phyloP scores from a whole-genome alignment of 2,113 vertebrate genomes.

The Halcyon malimbica region DNA sequence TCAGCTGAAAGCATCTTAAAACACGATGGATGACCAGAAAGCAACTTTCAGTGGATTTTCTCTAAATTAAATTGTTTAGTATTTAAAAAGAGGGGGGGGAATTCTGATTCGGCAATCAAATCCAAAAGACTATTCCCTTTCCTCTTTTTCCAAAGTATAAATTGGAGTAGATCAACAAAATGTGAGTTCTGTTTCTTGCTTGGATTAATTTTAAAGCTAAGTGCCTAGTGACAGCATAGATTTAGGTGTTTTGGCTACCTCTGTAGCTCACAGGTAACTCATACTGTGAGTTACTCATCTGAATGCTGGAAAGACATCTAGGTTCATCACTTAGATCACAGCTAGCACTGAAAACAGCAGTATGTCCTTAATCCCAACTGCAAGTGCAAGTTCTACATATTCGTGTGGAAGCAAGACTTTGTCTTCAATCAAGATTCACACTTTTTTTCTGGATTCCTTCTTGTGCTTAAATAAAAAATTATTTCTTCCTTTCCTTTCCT shows the following conservation, averaged over 20 bases:
- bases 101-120: neutral
- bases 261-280: neutral
- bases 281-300: neutral
- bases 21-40: neutral
- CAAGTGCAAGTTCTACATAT: neutral
- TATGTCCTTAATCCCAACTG: neutral
- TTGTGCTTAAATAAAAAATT: neutral
- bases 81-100: neutral
- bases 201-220: neutral
- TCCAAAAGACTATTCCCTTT: neutral
- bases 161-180: neutral
- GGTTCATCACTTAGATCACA: neutral
- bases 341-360: neutral
- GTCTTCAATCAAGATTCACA: neutral
- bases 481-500: neutral
- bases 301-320: neutral
- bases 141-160: neutral
- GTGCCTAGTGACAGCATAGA: neutral
- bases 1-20: neutral
- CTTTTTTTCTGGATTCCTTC: neutral
- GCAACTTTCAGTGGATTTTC: neutral
- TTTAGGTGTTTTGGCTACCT: neutral
- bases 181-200: neutral
- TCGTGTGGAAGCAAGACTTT: neutral
- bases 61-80: neutral